These are phyloP conservation scores for Isichthys henryi DNA, from an alignment of 2,113 vertebrate species.

Conservation along the genomic window DNA sequence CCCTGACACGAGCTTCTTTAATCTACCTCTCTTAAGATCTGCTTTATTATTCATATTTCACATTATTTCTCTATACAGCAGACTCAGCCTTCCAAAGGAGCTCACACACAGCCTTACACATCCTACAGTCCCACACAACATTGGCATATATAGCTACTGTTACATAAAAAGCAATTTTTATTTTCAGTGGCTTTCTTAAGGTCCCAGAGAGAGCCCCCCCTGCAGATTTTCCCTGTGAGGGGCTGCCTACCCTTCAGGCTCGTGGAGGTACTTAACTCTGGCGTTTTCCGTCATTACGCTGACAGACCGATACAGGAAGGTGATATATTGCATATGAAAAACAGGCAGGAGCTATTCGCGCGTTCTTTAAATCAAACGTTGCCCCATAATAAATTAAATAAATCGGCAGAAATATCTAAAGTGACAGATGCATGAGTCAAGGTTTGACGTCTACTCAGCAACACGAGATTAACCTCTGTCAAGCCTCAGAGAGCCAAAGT, in stretches of 20 bases:
- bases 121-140: neutral
- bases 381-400: conserved; percentile 1
- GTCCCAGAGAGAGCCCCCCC: neutral
- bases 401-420: neutral
- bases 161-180: neutral
- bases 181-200: neutral
- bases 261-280: neutral
- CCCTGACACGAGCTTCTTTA: neutral
- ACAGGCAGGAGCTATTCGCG: neutral
- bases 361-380: neutral
- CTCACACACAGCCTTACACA: neutral
- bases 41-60: neutral
- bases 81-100: neutral
- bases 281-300: neutral
- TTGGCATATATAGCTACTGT: neutral
- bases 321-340: conserved; percentile 2
- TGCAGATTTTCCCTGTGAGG: neutral
- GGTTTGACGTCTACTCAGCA: neutral
- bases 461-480: neutral
- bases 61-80: neutral
- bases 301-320: neutral
- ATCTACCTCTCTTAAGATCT: neutral
- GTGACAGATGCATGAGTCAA: neutral
- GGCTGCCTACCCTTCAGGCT: neutral
- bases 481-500: neutral